phyloP scores from a whole-genome alignment of 1,140 invertebrate genomes.

The Bombus terrestris region DNA sequence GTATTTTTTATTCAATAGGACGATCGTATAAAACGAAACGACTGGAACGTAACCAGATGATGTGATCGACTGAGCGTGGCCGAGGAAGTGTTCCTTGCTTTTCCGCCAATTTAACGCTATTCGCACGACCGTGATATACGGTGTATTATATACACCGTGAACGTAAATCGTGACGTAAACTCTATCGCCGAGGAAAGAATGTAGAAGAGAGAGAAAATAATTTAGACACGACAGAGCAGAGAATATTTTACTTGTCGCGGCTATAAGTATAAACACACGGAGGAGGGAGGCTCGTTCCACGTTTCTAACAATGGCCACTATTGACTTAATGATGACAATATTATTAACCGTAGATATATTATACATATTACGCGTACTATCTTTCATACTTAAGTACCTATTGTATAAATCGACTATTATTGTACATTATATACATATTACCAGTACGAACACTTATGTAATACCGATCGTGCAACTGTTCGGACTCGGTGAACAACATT shows the following conservation, averaged over 20 bases:
- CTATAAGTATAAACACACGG: slow-evolving; percentile 17
- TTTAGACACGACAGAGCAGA: background rate
- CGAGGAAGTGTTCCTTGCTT: background rate
- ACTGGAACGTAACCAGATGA: background rate
- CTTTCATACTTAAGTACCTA: slow-evolving; percentile 65
- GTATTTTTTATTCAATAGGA: slow-evolving; percentile 6
- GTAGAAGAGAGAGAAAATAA: background rate
- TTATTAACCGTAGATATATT: slow-evolving; percentile 73
- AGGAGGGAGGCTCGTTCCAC: slow-evolving; percentile 13
- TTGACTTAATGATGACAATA: slow-evolving; percentile 76
- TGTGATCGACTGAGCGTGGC: background rate
- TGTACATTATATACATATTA: slow-evolving; percentile 56
- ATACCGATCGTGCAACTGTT: background rate
- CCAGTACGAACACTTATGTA: slow-evolving; percentile 20
- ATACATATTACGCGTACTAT: slow-evolving; percentile 57
- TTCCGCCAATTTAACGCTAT: slow-evolving; percentile 2
- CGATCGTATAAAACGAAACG: background rate
- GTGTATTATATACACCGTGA: background rate
- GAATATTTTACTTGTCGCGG: slow-evolving; percentile 11
- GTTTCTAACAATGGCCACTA: slow-evolving; percentile 12
- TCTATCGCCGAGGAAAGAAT: background rate
- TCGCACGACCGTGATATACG: background rate
- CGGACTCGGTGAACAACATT: slow-evolving; percentile 58
- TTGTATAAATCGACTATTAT: slow-evolving; percentile 63
- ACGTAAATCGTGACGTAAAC: background rate